Evolutionary conservation across 2,797 vertebrate species (phyloP), one percentile per base, ranked within the genome.

Genomic region (Poecilia gillii): DNA sequence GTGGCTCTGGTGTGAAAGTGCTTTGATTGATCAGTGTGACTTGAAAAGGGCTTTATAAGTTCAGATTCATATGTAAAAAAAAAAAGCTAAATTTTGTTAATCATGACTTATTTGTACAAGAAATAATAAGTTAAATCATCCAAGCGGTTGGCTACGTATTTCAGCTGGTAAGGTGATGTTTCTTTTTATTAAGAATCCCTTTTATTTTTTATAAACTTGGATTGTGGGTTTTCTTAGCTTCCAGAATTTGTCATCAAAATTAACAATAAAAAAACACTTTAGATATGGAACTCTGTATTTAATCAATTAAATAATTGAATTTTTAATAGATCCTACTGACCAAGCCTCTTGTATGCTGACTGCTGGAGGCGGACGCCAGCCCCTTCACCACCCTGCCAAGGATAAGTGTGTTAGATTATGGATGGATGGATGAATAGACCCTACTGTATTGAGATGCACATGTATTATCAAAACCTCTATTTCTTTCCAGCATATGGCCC

Each of bases 401-500:
- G 51, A 53, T 25, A 25, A 25, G 23, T 53, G 51, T 53, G 51
- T 53, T 25, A 53, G 51, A 53, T 25, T 3, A 53, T 53, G 51
- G 51, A 53, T 53, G 49, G 20, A 25, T 51, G 20, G 20, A 53
- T 39, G 33, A 66, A 39, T 23, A 66, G 62, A 66, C 39, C 36
- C 33, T 66, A 23, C 33, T 23, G 16, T 11, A 66, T 39, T 11
- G 36, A 23, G 18, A 39, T 11, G 20, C 62, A 41, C 18, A 41
- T 13, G 66, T n/a, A 13, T 70, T 70, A n/a, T 70, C 39, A 43
- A 70, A 70, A 70, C 72, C 39, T 51, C 31, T 70, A 43, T 43
- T 53, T 18, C 18, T 75, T 64, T 75, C 53, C 14, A 23, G 82
- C 80, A 73, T 5, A 14, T 43, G 81, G 71, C 74, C 71, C 46